These are phyloP conservation scores for Drosophila testacea DNA, from an alignment of 2,888 invertebrate genomes.

Conservation along the genomic window DNA sequence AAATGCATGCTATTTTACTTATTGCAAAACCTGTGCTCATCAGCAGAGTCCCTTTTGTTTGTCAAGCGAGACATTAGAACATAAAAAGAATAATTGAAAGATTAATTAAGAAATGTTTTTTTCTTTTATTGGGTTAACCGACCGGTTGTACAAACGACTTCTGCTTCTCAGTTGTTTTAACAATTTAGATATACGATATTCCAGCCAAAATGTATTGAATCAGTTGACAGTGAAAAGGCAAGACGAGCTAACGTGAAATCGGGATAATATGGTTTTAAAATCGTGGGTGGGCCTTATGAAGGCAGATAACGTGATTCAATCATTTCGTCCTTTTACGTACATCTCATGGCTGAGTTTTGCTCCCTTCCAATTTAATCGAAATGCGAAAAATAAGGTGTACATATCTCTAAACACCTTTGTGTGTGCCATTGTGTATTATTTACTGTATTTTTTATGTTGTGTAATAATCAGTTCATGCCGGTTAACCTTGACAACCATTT, in stretches of 20 bases:
- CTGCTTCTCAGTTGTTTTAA: slow-evolving; percentile 44
- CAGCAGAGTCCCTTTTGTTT: too few relatives aligned
- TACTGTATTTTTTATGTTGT: slow-evolving; percentile 76
- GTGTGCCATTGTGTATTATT: slow-evolving; percentile 78
- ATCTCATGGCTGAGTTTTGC: slow-evolving; percentile 83
- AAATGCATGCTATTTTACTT: too few relatives aligned
- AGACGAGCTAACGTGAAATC: slow-evolving; percentile 44
- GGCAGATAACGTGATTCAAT: slow-evolving; percentile 83
- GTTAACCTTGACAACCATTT: slow-evolving; percentile 82
- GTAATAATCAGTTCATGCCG: slow-evolving; percentile 74
- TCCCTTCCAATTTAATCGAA: slow-evolving; percentile 80
- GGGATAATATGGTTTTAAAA: slow-evolving; percentile 63
- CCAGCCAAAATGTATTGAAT: slow-evolving; percentile 31
- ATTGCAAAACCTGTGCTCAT: too few relatives aligned
- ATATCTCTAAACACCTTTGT: slow-evolving; percentile 77
- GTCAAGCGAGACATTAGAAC: too few relatives aligned
- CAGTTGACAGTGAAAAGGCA: slow-evolving; percentile 57
- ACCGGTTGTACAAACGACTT: slow-evolving; percentile 55
- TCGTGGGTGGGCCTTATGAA: slow-evolving; percentile 78
- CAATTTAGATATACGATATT: slow-evolving; percentile 49
- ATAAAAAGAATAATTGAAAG: too few relatives aligned
- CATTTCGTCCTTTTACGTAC: slow-evolving; percentile 79
- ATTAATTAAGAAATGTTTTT: too few relatives aligned
- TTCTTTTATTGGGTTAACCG: slow-evolving; percentile 41
- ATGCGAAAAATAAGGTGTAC: slow-evolving; percentile 78